Evolutionary conservation across 2,797 vertebrate genomes (phyloP).

Genomic region (Sebastiscus tertius): DNA sequence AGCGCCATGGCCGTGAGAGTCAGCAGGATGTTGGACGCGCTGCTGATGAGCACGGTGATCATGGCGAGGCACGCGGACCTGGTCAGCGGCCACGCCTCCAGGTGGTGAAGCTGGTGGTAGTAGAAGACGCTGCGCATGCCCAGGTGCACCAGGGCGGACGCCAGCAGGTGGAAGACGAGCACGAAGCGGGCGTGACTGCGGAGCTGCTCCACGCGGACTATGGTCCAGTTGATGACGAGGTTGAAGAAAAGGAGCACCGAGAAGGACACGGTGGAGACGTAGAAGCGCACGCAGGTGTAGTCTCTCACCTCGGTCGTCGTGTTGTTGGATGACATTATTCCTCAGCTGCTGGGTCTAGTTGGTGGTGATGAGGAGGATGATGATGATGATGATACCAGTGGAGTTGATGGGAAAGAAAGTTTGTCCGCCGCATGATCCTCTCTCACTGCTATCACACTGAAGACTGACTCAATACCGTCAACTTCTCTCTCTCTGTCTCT

Average conservation of each 20-base stretch:
- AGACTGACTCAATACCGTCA: constrained; percentile 13
- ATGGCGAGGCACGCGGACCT: constrained; percentile 60
- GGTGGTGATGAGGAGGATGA: not conserved
- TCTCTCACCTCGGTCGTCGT: not conserved
- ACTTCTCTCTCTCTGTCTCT: not conserved
- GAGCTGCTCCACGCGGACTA: constrained; percentile 73
- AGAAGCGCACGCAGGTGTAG: constrained; percentile 74
- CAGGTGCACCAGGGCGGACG: constrained; percentile 79
- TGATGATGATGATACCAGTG: not conserved
- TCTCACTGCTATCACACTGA: constrained; percentile 22
- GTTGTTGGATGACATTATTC: constrained; percentile 52
- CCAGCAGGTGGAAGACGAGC: constrained; percentile 80
- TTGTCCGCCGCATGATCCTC: constrained; percentile 55
- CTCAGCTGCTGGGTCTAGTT: constrained; percentile 17
- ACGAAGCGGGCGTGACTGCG: constrained; percentile 81
- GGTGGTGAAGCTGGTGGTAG: constrained; percentile 76
- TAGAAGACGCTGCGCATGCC: constrained; percentile 78
- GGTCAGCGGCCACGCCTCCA: not conserved
- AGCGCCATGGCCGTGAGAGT: constrained; percentile 85
- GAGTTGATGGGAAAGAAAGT: not conserved
- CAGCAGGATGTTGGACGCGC: constrained; percentile 83
- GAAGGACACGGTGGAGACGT: constrained; percentile 79
- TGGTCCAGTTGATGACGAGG: constrained; percentile 82
- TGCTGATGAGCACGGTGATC: constrained; percentile 74
- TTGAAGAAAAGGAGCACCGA: constrained; percentile 82